Evolutionary conservation across 2,113 vertebrate genomes (phyloP).

Genomic region (Phasianus colchicus): DNA sequence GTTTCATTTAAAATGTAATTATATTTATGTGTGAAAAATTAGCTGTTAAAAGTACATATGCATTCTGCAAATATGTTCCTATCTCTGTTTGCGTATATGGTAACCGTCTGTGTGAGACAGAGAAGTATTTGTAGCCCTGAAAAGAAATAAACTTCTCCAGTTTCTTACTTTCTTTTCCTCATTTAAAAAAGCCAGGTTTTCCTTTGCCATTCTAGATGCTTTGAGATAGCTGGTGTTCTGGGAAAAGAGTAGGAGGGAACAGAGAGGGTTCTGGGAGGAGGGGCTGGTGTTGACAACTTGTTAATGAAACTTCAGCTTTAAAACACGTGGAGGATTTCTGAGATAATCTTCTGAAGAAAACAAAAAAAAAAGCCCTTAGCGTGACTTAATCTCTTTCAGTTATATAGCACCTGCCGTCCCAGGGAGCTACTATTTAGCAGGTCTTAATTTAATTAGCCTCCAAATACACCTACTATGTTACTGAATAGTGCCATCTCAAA

Average conservation of each 20-base stretch:
- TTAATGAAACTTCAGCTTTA: constrained; percentile 58
- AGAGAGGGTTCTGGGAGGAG: background rate
- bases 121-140: constrained; percentile 2
- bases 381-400: constrained; percentile 23
- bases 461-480: background rate
- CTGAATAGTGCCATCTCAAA: background rate
- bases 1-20: background rate
- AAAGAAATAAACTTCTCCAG: background rate
- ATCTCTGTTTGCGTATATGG: background rate
- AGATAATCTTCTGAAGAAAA: constrained; percentile 13
- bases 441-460: constrained; percentile 59
- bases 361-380: background rate
- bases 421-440: constrained; percentile 26
- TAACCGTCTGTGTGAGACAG: background rate
- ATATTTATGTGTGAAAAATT: background rate
- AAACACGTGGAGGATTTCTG: constrained; percentile 31
- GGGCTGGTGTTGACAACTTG: constrained; percentile 54
- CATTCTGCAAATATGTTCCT: background rate
- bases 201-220: constrained; percentile 26
- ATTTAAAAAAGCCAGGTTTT: constrained; percentile 15
- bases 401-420: constrained; percentile 41
- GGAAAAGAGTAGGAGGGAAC: constrained; percentile 35
- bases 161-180: background rate
- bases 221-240: background rate
- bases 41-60: background rate